Base-by-base conservation (phyloP, 2,797 vertebrate genomes). In the Xiphorhynchus erythropygius region DNA sequence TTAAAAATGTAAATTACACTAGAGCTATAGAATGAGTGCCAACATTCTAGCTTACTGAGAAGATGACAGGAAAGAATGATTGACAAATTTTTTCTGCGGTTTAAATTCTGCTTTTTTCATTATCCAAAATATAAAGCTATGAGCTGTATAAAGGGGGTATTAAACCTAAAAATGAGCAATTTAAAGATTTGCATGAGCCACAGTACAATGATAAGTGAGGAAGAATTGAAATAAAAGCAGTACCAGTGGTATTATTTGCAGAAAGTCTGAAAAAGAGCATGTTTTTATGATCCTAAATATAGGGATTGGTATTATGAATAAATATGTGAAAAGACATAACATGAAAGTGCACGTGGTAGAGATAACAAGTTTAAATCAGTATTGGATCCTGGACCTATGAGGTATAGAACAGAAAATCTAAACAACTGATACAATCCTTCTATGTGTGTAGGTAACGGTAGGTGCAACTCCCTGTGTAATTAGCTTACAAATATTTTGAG, bases 1-100 rank as follows among this genome's bases (percentile, higher is more conserved):
- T 94, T 96, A 93, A 93, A 90, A 87, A 95, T 96, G 81, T 73
- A 94, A 95, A 95, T 95, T 16, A 59, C 41, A 44, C n/a, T 76
- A 53, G 16, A 88, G 19, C 35, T 87, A 47, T 55, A 81, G 71
- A 68, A 74, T 13, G 37, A 63, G 23, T 86, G 81, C 59, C 93
- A 93, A 10, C 52, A 46, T 80, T 87, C 73, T 44, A 71, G 68
- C 25, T 95, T 89, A 47, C n/a, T 0, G 0, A 60, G 42, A 95
- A 93, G 68, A 95, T 88, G 82, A 80, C 24, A 87, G 52, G n/a
- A 82, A 94, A 68, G 24, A 69, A 93, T 64, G 77, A 94, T 17
- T 95, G 91, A 84, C 44, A 41, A 5, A 23, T 33, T 23, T 75
- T 79, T 77, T 76, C 70, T 85, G 46, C 22, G 18, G 30, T 85